Conservation (phyloP, 2,113 vertebrate species). For the Lampris megalopsis region DNA sequence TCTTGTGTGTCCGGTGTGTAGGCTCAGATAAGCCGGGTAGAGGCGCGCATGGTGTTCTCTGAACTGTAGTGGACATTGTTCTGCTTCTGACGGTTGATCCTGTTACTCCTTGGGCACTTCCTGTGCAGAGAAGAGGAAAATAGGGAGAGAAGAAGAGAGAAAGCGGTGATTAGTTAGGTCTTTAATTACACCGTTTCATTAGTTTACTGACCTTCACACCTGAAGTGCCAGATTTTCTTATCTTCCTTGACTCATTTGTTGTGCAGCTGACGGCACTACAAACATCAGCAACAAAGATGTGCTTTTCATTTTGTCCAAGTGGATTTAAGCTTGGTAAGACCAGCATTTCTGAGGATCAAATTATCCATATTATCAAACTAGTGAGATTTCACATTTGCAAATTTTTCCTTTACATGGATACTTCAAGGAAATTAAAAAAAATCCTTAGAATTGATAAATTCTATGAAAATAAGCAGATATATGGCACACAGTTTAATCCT, state of each 20-base stretch:
- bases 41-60: conserved; percentile 98
- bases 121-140: conserved; percentile 73
- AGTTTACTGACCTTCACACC: not conserved
- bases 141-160: not conserved
- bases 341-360: not conserved
- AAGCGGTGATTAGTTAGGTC: not conserved
- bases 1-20: conserved; percentile 39
- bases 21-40: conserved; percentile 96
- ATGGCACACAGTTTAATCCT: too few relatives aligned
- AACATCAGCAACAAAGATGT: not conserved
- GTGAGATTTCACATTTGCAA: too few relatives aligned
- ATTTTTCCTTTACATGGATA: too few relatives aligned
- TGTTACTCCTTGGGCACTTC: conserved; percentile 98
- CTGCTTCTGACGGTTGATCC: conserved; percentile 99
- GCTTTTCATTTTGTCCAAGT: not conserved
- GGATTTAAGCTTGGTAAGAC: too few relatives aligned
- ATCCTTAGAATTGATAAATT: too few relatives aligned
- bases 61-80: conserved; percentile 99
- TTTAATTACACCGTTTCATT: too few relatives aligned
- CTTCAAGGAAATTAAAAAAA: too few relatives aligned
- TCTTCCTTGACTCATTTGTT: not conserved
- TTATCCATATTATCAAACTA: not conserved
- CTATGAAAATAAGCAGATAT: too few relatives aligned
- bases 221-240: not conserved
- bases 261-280: not conserved